Evolutionary conservation across 2,113 vertebrate genomes (phyloP).

Genomic region (Ceyx margarethae): DNA sequence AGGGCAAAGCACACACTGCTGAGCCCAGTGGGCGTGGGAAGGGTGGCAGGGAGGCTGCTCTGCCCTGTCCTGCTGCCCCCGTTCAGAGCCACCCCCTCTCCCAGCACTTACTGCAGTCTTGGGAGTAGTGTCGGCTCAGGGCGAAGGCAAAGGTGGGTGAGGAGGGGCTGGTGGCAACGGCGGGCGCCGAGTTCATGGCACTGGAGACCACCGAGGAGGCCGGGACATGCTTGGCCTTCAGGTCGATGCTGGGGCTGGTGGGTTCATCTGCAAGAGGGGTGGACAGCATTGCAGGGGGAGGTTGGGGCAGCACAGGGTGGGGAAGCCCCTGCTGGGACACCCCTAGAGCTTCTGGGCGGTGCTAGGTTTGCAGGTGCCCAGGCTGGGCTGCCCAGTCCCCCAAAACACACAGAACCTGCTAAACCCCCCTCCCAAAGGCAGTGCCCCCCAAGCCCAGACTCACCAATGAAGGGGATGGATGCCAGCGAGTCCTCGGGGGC

Average conservation of each 20-base stretch:
- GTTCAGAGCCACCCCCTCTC: not conserved
- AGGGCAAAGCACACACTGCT: not conserved
- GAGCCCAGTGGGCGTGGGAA: rapidly evolving
- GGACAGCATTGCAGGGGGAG: not conserved
- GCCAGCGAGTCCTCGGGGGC: constrained; percentile 91
- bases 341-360: rapidly evolving
- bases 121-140: constrained; percentile 90
- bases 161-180: constrained; percentile 84
- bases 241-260: constrained; percentile 94
- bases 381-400: not conserved
- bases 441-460: constrained; percentile 7
- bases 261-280: constrained; percentile 84
- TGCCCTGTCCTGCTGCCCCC: not conserved
- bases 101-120: constrained; percentile 91
- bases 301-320: not conserved
- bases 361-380: not conserved
- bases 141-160: constrained; percentile 91
- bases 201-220: constrained; percentile 97
- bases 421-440: rapidly evolving
- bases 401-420: rapidly evolving
- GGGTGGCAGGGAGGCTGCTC: not conserved
- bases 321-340: not conserved
- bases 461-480: constrained; percentile 97
- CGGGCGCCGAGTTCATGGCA: constrained; percentile 88
- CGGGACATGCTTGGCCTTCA: constrained; percentile 92